Percentiles rank a stretch among this genome's conserved stretches.
Evolutionary conservation across 2,888 invertebrate species (phyloP).

Genomic region (Stenotaenia linearis): DNA sequence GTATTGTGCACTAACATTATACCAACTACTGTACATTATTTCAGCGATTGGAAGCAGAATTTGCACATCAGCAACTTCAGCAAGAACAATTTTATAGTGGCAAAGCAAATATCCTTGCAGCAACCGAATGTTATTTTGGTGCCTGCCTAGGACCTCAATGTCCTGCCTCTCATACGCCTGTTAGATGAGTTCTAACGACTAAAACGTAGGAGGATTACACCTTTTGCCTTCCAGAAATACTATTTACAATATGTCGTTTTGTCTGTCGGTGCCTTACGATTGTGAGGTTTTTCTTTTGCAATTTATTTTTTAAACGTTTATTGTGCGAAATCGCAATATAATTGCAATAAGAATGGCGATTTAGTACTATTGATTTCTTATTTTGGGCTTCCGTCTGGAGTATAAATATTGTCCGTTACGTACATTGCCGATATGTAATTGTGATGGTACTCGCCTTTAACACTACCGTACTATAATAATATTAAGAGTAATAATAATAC

Average conservation of each 20-base stretch:
- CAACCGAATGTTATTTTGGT: constrained; percentile 13
- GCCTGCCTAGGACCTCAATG: constrained; percentile 3
- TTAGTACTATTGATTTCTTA: not conserved
- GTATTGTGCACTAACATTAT: not conserved
- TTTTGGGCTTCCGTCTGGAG: not conserved
- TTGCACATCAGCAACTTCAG: not conserved
- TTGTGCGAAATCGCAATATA: not conserved
- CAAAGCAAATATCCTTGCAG: not conserved
- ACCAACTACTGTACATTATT: not conserved
- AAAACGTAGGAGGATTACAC: not conserved
- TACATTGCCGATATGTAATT: not conserved
- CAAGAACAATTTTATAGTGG: constrained; percentile 21
- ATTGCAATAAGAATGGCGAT: not conserved
- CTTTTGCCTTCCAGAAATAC: not conserved
- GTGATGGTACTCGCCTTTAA: not conserved
- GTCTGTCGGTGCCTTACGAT: not conserved
- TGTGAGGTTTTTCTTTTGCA: not conserved
- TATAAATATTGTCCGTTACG: too few relatives aligned
- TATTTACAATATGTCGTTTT: not conserved
- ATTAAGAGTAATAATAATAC: too few relatives aligned
- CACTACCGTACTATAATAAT: not conserved
- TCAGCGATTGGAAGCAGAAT: constrained; percentile 19
- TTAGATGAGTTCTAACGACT: not conserved
- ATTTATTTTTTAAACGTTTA: not conserved
- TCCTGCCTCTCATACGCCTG: not conserved